Evolutionary conservation across 1,140 invertebrate species (phyloP).

Genomic region (Nixonia krombeini): DNA sequence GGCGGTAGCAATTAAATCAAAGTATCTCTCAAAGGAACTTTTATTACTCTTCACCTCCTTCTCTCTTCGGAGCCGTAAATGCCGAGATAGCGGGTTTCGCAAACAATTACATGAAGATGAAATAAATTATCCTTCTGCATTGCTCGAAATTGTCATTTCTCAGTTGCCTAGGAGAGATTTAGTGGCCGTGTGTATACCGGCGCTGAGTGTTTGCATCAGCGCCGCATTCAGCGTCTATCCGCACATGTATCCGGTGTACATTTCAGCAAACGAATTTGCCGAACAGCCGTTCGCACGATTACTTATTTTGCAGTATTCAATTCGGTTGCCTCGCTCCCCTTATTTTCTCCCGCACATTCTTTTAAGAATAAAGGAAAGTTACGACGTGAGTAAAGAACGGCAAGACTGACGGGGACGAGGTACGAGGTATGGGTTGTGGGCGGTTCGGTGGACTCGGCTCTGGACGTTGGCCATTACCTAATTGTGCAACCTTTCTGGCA

Average conservation of each 20-base stretch:
- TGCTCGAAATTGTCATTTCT: background rate
- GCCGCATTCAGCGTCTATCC: no score
- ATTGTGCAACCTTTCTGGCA: slow-evolving; percentile 65
- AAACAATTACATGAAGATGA: slow-evolving; percentile 39
- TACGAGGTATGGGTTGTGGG: slow-evolving; percentile 24
- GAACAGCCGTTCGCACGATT: no score
- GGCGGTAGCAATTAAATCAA: slow-evolving; percentile 47
- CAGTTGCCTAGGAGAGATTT: background rate
- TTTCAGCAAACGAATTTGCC: no score
- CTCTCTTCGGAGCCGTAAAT: slow-evolving; percentile 34
- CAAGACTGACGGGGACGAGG: slow-evolving; percentile 33
- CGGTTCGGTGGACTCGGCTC: slow-evolving; percentile 49
- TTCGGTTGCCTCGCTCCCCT: no score
- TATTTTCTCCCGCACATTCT: no score
- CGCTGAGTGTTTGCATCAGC: no score
- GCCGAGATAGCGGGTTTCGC: slow-evolving; percentile 40
- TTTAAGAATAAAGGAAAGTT: no score
- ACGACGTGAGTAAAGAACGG: no score
- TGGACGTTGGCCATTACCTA: slow-evolving; percentile 64
- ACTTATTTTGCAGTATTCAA: no score
- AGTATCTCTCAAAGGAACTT: slow-evolving; percentile 48
- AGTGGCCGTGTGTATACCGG: slow-evolving; percentile 5
- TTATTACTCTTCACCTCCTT: slow-evolving; percentile 45
- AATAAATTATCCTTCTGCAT: slow-evolving; percentile 9
- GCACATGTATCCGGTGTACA: no score